Conservation (phyloP, 2,113 vertebrate genomes). For the Vidua chalybeata region DNA sequence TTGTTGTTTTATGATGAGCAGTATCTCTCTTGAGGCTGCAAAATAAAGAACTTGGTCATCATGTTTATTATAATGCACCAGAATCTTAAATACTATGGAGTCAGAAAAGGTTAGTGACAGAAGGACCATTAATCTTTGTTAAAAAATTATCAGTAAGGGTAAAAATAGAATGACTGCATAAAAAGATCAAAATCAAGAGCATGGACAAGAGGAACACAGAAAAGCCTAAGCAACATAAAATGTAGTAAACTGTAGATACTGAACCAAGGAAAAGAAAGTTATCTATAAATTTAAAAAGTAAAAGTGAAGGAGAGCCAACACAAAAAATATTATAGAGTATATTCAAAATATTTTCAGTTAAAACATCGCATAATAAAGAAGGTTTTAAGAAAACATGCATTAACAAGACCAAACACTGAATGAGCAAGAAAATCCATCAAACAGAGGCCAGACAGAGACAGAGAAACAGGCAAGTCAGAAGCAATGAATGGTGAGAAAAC, state of each 20-base stretch:
- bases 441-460: neutral
- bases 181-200: neutral
- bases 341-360: neutral
- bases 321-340: neutral
- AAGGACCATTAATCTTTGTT: neutral
- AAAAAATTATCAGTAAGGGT: neutral
- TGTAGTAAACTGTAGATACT: neutral
- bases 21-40: neutral
- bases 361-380: neutral
- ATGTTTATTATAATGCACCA: neutral
- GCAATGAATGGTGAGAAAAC: conserved; percentile 12
- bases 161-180: neutral
- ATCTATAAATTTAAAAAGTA: neutral
- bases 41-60: neutral
- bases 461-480: neutral
- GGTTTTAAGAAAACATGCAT: neutral
- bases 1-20: neutral
- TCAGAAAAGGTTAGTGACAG: neutral
- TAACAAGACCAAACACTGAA: neutral
- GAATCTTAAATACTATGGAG: neutral
- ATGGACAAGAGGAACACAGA: neutral
- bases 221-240: neutral
- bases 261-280: neutral
- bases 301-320: neutral
- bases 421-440: neutral